Conservation (phyloP, 2,797 vertebrate species). For the Pitangus sulphuratus region DNA sequence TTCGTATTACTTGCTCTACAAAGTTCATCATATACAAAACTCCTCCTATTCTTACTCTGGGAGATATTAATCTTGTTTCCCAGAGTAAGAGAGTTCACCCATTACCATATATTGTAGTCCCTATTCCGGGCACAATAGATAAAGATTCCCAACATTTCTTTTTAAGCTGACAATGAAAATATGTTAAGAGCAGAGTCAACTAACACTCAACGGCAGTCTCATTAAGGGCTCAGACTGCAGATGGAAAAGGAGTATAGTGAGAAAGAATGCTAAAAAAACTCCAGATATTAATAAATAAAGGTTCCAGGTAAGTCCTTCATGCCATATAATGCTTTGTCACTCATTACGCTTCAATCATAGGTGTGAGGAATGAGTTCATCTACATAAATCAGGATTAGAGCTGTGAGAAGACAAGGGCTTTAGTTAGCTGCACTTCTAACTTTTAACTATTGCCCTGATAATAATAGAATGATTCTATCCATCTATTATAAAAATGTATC, state of each 20-base stretch:
- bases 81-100: neutral
- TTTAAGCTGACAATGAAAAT: conserved; percentile 23
- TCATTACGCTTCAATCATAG: neutral
- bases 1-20: neutral
- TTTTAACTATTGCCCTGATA: neutral
- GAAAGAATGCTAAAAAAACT: neutral
- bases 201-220: neutral
- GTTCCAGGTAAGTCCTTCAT: neutral
- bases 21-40: conserved; percentile 18
- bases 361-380: neutral
- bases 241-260: neutral
- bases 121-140: neutral
- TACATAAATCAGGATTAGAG: neutral
- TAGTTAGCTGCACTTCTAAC: neutral
- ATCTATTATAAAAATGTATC: neutral
- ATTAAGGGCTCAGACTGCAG: neutral
- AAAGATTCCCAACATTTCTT: conserved; percentile 12
- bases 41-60: neutral
- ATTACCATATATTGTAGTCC: neutral
- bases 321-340: neutral
- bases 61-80: conserved; percentile 38
- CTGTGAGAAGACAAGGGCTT: neutral
- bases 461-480: neutral
- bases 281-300: neutral
- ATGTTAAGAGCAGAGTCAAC: neutral